phyloP scores from a whole-genome alignment of 2,113 vertebrate genomes.

The Strix aluco region DNA sequence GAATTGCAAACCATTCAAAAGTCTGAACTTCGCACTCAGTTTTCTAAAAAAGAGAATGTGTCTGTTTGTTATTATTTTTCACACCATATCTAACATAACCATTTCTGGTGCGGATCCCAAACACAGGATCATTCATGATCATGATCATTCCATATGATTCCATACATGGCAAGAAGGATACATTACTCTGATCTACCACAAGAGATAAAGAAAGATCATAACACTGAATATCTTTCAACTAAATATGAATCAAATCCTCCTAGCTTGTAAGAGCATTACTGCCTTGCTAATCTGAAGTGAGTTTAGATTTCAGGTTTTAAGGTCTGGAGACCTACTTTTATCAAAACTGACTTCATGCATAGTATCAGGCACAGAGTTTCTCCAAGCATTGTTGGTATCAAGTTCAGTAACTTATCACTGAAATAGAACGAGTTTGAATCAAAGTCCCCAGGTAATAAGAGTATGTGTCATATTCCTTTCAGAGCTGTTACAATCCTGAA shows the following conservation, averaged over 20 bases:
- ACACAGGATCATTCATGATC: no score
- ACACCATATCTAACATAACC: not conserved
- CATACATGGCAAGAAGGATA: not conserved
- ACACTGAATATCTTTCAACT: not conserved
- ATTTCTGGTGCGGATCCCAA: not conserved
- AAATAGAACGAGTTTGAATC: not conserved
- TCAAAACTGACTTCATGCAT: not conserved
- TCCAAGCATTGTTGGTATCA: not conserved
- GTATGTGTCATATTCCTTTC: not conserved
- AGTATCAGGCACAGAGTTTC: accelerated
- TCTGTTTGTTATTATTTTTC: not conserved
- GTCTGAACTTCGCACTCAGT: not conserved
- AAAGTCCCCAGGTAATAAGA: not conserved
- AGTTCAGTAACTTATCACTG: not conserved
- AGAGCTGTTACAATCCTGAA: not conserved
- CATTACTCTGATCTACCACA: not conserved
- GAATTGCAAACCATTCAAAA: not conserved
- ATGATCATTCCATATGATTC: not conserved
- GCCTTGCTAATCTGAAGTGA: not conserved
- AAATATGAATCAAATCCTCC: not conserved
- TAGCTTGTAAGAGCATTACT: not conserved
- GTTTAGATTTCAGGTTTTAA: not conserved
- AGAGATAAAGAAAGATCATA: not conserved
- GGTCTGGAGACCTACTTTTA: not conserved
- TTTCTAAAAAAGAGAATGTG: not conserved